A percentile compares a stretch with the other conserved stretches of the same genome.
These are phyloP conservation scores for Stegodyphus dumicola DNA, from an alignment of 1,140 invertebrate genomes.

Conservation along the genomic window DNA sequence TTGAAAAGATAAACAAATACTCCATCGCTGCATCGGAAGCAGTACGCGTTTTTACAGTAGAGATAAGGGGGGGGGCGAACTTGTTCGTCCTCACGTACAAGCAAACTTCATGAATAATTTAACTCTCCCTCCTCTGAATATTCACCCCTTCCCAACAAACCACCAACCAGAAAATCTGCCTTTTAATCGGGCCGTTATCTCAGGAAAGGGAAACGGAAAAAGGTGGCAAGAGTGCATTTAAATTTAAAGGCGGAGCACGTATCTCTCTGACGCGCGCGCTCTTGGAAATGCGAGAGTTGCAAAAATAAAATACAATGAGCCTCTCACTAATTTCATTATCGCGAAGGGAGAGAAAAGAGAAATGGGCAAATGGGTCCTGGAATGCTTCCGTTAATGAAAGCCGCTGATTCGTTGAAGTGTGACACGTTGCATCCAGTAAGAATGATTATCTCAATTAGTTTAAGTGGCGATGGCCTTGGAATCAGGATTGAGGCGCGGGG, in stretches of 20 bases:
- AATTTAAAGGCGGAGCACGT: too few relatives aligned
- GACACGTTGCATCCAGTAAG: constrained; percentile 37
- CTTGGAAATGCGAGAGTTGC: neutral
- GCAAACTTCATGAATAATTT: too few relatives aligned
- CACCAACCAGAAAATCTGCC: neutral
- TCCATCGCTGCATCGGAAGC: too few relatives aligned
- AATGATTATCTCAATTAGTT: constrained; percentile 48
- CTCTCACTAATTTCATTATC: constrained; percentile 32
- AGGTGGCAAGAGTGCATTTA: too few relatives aligned
- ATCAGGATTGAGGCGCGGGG: too few relatives aligned
- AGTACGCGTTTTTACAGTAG: too few relatives aligned
- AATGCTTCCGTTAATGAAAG: constrained; percentile 44
- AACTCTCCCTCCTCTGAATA: too few relatives aligned
- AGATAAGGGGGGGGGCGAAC: too few relatives aligned
- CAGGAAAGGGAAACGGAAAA: too few relatives aligned
- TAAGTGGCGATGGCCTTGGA: constrained; percentile 11
- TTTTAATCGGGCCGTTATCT: neutral
- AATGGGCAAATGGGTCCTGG: neutral
- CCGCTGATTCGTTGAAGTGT: constrained; percentile 40
- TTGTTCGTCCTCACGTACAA: neutral
- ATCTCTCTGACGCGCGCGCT: neutral
- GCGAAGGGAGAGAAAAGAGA: neutral
- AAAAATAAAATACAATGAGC: neutral
- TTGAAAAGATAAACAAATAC: too few relatives aligned
- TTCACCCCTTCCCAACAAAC: too few relatives aligned